phyloP scores from a whole-genome alignment of 1,140 invertebrate species.

The Lutraria rhynchaena region DNA sequence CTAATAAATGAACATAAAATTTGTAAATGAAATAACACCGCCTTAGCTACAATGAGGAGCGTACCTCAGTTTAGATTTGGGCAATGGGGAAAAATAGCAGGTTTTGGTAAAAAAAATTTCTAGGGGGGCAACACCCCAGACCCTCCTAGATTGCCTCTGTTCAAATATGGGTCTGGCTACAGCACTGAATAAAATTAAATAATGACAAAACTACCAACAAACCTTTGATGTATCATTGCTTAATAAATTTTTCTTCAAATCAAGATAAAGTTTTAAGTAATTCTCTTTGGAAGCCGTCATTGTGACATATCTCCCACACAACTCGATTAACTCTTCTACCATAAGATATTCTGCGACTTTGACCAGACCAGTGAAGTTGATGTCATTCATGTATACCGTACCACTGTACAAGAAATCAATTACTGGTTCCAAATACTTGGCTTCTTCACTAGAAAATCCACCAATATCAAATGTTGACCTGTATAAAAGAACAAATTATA shows the following conservation, averaged over 20 bases:
- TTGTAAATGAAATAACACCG: no score
- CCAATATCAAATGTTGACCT: slow-evolving; percentile 20
- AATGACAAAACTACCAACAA: neutral
- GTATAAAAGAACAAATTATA: neutral
- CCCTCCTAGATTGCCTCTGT: no score
- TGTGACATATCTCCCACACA: neutral
- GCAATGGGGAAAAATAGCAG: no score
- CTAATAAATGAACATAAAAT: no score
- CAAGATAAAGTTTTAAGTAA: slow-evolving; percentile 6
- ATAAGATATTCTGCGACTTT: slow-evolving; percentile 12
- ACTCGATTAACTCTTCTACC: slow-evolving; percentile 1
- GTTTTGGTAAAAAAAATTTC: no score
- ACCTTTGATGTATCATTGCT: neutral
- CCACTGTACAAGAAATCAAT: slow-evolving; percentile 25
- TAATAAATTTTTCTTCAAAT: slow-evolving; percentile 9
- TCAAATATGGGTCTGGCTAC: no score
- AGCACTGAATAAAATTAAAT: no score
- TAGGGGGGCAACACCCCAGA: no score
- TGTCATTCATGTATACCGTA: slow-evolving; percentile 20
- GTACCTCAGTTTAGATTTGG: no score
- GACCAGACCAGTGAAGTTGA: slow-evolving; percentile 4
- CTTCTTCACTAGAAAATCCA: neutral
- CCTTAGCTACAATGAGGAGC: no score
- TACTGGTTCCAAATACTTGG: neutral
- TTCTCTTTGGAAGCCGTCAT: neutral